Conservation (phyloP, 2,797 vertebrate genomes). For the Fundulus diaphanus region DNA sequence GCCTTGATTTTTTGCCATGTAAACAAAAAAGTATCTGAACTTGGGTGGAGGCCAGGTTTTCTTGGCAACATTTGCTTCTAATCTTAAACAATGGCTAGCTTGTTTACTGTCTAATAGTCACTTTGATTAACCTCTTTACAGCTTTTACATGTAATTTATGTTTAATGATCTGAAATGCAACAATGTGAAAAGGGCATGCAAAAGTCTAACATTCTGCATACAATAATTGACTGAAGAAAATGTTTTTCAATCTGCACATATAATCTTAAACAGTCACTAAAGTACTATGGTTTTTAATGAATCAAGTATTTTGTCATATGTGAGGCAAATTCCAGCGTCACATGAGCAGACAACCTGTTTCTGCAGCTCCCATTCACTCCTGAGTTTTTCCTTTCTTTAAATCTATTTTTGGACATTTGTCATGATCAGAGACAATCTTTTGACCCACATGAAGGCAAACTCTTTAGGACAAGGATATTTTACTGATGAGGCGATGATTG, state of each 20-base stretch:
- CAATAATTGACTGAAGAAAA: neutral
- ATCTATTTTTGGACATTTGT: too few species aligned
- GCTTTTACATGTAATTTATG: neutral
- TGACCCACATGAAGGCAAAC: too few species aligned
- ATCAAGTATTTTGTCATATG: neutral
- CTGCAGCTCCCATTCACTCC: too few species aligned
- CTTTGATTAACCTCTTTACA: neutral
- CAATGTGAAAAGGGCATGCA: neutral
- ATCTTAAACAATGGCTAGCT: constrained; percentile 57
- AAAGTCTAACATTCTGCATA: neutral
- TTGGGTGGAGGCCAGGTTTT: constrained; percentile 72
- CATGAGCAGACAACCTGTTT: too few species aligned
- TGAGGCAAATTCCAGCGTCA: too few species aligned
- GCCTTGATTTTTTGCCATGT: constrained; percentile 66
- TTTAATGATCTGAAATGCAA: neutral
- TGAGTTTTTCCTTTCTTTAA: too few species aligned
- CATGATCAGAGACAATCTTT: too few species aligned
- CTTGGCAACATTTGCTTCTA: constrained; percentile 70
- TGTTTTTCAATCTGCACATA: neutral
- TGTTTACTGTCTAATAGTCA: neutral
- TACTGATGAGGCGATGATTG: too few species aligned
- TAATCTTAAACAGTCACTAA: neutral
- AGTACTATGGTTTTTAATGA: neutral
- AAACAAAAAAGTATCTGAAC: constrained; percentile 61
- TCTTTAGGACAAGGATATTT: too few species aligned